Evolutionary conservation across 2,888 invertebrate species (phyloP), one percentile per base, ranked within the genome.

Genomic region (Dasypogon diadema): DNA sequence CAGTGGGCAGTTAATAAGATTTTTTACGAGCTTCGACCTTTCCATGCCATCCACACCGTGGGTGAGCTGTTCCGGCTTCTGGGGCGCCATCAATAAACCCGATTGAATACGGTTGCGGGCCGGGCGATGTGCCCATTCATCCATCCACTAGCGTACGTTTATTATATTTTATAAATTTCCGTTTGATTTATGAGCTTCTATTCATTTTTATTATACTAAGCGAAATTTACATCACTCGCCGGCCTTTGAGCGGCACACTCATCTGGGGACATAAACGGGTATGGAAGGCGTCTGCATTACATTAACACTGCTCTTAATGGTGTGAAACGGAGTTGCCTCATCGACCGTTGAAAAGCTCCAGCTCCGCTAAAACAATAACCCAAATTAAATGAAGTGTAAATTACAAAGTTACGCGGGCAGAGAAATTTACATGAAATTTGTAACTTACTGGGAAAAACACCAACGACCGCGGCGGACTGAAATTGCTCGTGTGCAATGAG

Each of bases 381-480:
- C 8, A 37, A 60, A 42, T 60, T 37, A 60, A 60, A 60, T 37
- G 21, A 60, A 37, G 18, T 60, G 18, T 12, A 58, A 58, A 58
- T 34, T 34, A 58, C 34, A 58, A 8, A 58, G 58, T 14, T 30
- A 34, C 58, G 30, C 14, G 30, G 34, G 30, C 30, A 16, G 37
- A 14, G 42, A 37, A 60, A 30, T 58, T 60, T 60, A 37, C 37
- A 42, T 42, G 42, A 37, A 60, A 37, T 60, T 60, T 60, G 37
- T 60, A 37, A 60, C 37, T 60, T 37, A 60, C 37, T 37, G 60
- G 14, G 37, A 18, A 37, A 60, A 21, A 4, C 60, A 18, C 6
- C 18, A 21, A 30, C 37, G 12, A 0, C 8, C 56, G 30, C 56
- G n/a, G n/a, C 42, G 30, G 42, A 12, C 42, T 12, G 1, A 12